Evolutionary conservation across 2,888 invertebrate species (phyloP).

Genomic region (Spodoptera littoralis): DNA sequence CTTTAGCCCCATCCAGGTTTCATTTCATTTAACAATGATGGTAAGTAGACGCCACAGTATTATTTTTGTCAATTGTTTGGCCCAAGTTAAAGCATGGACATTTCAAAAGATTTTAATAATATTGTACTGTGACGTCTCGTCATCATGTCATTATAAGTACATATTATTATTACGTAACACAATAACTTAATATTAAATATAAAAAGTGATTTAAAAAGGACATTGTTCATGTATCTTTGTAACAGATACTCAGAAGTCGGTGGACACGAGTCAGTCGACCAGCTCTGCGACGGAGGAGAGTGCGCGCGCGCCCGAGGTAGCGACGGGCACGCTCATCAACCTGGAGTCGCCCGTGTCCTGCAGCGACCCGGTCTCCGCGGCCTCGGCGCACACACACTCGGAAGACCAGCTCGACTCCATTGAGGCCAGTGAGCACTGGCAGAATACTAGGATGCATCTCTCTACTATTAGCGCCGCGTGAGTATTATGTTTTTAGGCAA

Average conservation of each 20-base stretch:
- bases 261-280: slow-evolving; percentile 82
- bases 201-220: too few species aligned
- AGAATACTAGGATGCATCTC: slow-evolving; percentile 75
- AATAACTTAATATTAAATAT: too few species aligned
- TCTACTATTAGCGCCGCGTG: slow-evolving; percentile 79
- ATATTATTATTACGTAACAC: too few species aligned
- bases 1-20: slow-evolving; percentile 29
- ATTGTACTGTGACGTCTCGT: not conserved
- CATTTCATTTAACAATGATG: slow-evolving; percentile 7
- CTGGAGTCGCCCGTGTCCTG: slow-evolving; percentile 79
- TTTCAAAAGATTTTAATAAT: not conserved
- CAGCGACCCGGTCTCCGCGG: slow-evolving; percentile 64
- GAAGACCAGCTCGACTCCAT: slow-evolving; percentile 85
- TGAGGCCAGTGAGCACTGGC: slow-evolving; percentile 82
- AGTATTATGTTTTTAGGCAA: slow-evolving; percentile 53
- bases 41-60: too few species aligned
- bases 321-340: slow-evolving; percentile 81
- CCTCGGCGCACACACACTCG: slow-evolving; percentile 56
- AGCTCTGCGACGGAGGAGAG: slow-evolving; percentile 80
- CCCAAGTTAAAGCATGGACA: not conserved
- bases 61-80: not conserved
- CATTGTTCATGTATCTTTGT: slow-evolving; percentile 16
- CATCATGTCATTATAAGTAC: not conserved
- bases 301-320: slow-evolving; percentile 75
- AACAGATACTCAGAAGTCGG: slow-evolving; percentile 77